Base-by-base conservation (phyloP, 2,113 vertebrate species). In the Merops nubicus region DNA sequence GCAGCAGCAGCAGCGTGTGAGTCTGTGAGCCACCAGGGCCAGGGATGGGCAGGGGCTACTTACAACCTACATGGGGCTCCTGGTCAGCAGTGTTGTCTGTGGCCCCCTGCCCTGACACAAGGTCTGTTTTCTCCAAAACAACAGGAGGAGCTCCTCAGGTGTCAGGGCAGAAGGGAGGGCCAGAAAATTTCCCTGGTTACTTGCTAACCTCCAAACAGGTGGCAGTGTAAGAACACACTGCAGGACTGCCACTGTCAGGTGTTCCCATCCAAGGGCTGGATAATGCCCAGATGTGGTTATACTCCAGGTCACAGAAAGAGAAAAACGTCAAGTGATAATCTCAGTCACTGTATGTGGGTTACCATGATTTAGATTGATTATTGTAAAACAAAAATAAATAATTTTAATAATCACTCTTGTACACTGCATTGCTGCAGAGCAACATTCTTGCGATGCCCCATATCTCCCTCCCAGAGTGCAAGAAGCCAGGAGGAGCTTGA, bases 81-180 rank as follows among this genome's bases (percentile, higher is more conserved):
- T 47, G 22, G 12, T 14, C 34, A 31, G 29, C 9, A 72, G 18
- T 19, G 33, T 26, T 70, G 16, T 22, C 31, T 38, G 28, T 5
- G 5, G 6, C 42, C 8, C 48, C 11, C 4, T 0, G 8, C 17
- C n/a, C 14, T 65, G 29, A 34, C 26, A 62, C 1, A 0, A 62
- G 22, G 29, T 53, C 23, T 68, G 20, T 65, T 59, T 65, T 69
- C n/a, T 38, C 11, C 15, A 47, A 29, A 8, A 62, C 12, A 23
- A 56, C 7, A 75, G 33, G 50, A 59, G 13, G 8, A 53, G 22
- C 12, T 70, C 26, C 31, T 38, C 0, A 0, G 34, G 33, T 65
- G 22, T n/a, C 56, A 69, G 20, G 29, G 15, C 26, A 68, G 22
- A 18, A 74, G 31, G 11, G 36, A 75, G 13, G 20, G 67, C 4